Base-by-base conservation (phyloP, 2,888 invertebrate species). In the Lithosia quadra region DNA sequence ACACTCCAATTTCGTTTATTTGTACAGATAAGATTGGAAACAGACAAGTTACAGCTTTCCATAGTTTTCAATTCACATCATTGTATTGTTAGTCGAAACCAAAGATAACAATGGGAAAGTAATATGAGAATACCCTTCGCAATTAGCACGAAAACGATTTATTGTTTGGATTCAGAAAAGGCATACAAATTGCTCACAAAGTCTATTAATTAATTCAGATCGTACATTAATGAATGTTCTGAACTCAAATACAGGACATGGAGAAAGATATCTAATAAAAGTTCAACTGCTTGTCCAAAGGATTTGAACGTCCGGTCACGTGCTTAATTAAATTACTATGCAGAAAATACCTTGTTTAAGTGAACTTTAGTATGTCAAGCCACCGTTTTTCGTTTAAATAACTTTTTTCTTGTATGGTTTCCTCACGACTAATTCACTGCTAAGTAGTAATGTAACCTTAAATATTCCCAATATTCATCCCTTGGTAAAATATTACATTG, bases 311-410 rank as follows among this genome's bases (percentile, higher is more conserved):
- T 82, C 81, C 82, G 81, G 83, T 85, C 86, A 86, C 88, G 88
- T 86, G 84, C 82, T 75, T 85, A 86, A 86, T 85, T 85, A 75
- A 83, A 86, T 86, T 87, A 86, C 78, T 79, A 72, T 76, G 76
- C 80, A 77, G 82, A 78, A 78, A 83, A 79, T 82, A 79, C 80
- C 76, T 74, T 70, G 79, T 75, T 70, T 76, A 73, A 72, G 71
- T 74, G 79, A 79, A 77, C 76, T 75, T 79, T 71, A 69, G 72
- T 75, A 63, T 75, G 75, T n/a, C n/a, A n/a, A n/a, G n/a, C 73
- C 72, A 74, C 66, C 67, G 69, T 68, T 67, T 74, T 73, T 68
- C 64, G 77, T 74, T 70, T 71, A 65, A 69, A 74, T 76, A 68
- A 69, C 68, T 80, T 73, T 64, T 36, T 55, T 74, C 76, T 69